Evolutionary conservation across 2,888 invertebrate genomes (phyloP), one percentile per base, ranked within the genome.

Genomic region (Lasioglossum calceatum): DNA sequence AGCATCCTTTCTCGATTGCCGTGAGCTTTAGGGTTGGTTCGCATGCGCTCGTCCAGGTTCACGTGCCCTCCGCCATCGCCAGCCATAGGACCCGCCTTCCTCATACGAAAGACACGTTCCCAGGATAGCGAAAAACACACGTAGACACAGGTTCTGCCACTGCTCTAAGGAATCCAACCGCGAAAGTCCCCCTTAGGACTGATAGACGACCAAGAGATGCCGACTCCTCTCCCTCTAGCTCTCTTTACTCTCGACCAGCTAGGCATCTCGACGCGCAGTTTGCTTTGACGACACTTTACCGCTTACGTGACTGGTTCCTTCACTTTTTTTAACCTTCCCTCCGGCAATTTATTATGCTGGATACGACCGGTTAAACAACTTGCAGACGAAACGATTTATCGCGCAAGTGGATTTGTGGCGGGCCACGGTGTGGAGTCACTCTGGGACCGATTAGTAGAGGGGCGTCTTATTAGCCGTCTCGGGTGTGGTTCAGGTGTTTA

Each of bases 11-110:
- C 90, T 89, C 87, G 88, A 84, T 85, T 83, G 87, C 87, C 82
- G 90, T 88, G 85, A 87, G 91, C 91, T 90, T 91, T 89, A 89
- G 91, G 88, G 88, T 91, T 85, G 88, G 90, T 92, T 94, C 94
- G 94, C 94, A 94, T 94, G 94, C 94, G 94, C 94, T 85, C 89
- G 88, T 90, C 80, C 85, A 84, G 89, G 91, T 92, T 94, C 93
- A 93, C 93, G 92, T 92, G 93, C 92, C 92, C 93, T 93, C 93
- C 93, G 93, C 93, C 93, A 93, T 94, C 93, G 91, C 88, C 81
- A 89, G 83, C 88, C 88, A 75, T 90, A 88, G 92, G 93, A 92
- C 90, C 93, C 93, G 93, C 93, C 93, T 94, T 93, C 90, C 89
- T 92, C 91, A 86, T 93, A 90, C 87, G 85, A 79, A 87, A 91